phyloP scores from a whole-genome alignment of 2,888 invertebrate species.

The Nemoura dubitans region DNA sequence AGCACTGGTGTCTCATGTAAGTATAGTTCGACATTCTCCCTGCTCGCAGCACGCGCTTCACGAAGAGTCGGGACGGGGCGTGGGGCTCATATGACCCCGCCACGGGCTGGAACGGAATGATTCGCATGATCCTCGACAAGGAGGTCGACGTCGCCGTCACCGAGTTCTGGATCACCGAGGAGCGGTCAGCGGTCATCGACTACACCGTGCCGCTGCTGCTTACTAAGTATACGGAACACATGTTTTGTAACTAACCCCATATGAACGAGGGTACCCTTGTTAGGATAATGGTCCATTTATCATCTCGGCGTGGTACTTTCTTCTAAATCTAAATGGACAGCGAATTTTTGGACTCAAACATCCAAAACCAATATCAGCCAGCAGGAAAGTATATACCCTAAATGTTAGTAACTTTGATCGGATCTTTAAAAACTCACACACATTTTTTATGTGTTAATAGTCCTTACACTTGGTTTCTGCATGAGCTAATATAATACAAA shows the following conservation, averaged over 20 bases:
- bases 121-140: constrained; percentile 52
- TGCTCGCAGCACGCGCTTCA: constrained; percentile 31
- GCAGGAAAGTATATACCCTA: too few species aligned
- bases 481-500: too few species aligned
- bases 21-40: too few species aligned
- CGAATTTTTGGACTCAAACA: too few species aligned
- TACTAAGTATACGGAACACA: constrained; percentile 54
- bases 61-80: constrained; percentile 52
- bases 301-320: too few species aligned
- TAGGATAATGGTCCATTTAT: too few species aligned
- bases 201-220: constrained; percentile 55
- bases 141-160: constrained; percentile 55
- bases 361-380: too few species aligned
- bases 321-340: too few species aligned
- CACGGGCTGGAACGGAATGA: constrained; percentile 55
- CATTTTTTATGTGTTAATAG: too few species aligned
- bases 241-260: constrained; percentile 49
- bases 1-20: background rate
- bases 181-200: constrained; percentile 54
- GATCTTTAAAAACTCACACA: too few species aligned
- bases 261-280: constrained; percentile 53
- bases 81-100: constrained; percentile 49
- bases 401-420: too few species aligned
- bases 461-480: too few species aligned
- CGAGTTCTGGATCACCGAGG: constrained; percentile 54